Evolutionary conservation across 2,797 vertebrate genomes (phyloP).

Genomic region (Crocidura indochinensis): DNA sequence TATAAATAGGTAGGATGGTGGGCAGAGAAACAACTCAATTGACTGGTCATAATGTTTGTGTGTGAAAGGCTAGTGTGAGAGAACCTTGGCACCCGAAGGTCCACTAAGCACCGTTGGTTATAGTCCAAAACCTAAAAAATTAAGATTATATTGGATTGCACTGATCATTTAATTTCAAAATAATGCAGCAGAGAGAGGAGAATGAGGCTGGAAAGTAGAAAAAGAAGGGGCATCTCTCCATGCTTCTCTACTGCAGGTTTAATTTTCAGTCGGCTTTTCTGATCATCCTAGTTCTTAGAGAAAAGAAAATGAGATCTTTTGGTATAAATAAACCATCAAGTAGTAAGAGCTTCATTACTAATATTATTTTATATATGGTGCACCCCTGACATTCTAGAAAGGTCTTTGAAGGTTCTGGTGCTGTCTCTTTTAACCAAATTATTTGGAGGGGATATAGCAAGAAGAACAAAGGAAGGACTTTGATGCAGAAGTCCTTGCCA

Average conservation of each 20-base stretch:
- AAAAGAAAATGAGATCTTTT: conserved; percentile 29
- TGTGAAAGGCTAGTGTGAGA: too few relatives aligned
- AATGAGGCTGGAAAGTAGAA: background rate
- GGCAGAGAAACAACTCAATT: too few relatives aligned
- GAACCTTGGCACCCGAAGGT: too few relatives aligned
- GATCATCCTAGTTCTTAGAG: background rate
- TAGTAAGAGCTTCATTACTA: background rate
- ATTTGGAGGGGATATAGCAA: conserved; percentile 33
- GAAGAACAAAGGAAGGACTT: background rate
- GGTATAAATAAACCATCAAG: background rate
- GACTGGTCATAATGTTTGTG: too few relatives aligned
- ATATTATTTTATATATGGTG: background rate
- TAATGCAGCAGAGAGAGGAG: background rate
- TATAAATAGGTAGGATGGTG: background rate
- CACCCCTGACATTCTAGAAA: conserved; percentile 6
- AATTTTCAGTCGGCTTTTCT: background rate
- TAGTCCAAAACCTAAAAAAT: background rate
- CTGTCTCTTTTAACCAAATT: conserved; percentile 35
- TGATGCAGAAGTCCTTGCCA: background rate
- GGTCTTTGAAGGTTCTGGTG: conserved; percentile 28
- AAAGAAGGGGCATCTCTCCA: background rate
- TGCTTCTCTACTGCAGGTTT: background rate
- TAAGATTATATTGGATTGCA: background rate
- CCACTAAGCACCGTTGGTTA: too few relatives aligned
- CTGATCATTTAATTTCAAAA: background rate